Percentiles rank a stretch among this genome's conserved stretches.
These are phyloP conservation scores for Enteromius afrohamiltoni DNA, from an alignment of 2,797 vertebrate species.

Conservation along the genomic window DNA sequence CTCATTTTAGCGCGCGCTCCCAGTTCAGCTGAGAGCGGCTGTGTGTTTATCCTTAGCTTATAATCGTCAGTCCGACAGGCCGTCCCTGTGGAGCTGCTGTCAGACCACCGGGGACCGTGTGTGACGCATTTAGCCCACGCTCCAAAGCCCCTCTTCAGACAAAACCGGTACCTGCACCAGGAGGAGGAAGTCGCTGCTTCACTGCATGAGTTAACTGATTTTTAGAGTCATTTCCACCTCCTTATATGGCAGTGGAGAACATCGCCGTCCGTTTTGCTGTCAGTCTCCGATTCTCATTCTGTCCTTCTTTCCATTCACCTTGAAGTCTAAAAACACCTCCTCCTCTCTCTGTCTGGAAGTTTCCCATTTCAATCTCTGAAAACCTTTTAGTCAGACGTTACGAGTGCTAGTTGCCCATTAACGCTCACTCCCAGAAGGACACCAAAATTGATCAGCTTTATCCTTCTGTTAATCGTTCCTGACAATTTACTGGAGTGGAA, in stretches of 20 bases:
- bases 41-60: constrained; percentile 54
- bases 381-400: constrained; percentile 22
- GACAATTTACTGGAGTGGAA: constrained; percentile 11
- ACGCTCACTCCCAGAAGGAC: constrained; percentile 30
- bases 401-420: constrained; percentile 16
- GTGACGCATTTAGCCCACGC: constrained; percentile 51
- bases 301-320: constrained; percentile 11
- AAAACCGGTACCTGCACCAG: constrained; percentile 32
- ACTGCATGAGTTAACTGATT: background rate
- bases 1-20: constrained; percentile 15
- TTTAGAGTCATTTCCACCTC: constrained; percentile 22
- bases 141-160: constrained; percentile 40
- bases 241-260: background rate
- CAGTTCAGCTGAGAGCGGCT: constrained; percentile 45
- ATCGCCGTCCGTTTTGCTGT: constrained; percentile 11
- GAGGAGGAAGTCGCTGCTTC: constrained; percentile 1
- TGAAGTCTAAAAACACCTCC: constrained; percentile 25
- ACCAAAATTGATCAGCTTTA: constrained; percentile 28
- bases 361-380: background rate
- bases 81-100: constrained; percentile 58
- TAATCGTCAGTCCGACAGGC: constrained; percentile 53
- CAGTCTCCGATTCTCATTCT: background rate
- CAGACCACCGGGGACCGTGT: constrained; percentile 50
- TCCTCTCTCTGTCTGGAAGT: constrained; percentile 29
- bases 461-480: constrained; percentile 14